Evolutionary conservation across 1,140 invertebrate genomes (phyloP).

Genomic region (Dendrolimus kikuchii): DNA sequence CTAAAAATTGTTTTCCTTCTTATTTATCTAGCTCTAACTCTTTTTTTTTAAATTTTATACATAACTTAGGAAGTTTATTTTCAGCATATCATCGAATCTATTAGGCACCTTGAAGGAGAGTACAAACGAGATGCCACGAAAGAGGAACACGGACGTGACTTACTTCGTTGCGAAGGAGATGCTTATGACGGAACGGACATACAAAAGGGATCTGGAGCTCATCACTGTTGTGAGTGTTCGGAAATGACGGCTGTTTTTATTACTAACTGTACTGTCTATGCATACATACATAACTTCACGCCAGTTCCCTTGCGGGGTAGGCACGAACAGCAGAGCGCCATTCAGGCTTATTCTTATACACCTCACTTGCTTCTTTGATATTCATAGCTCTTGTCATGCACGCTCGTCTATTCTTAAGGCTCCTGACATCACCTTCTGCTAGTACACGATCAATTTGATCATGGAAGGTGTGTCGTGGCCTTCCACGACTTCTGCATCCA

Average conservation of each 20-base stretch:
- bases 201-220: constrained; percentile 95
- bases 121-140: constrained; percentile 31
- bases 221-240: constrained; percentile 84
- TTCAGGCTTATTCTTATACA: too few species aligned
- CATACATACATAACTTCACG: too few species aligned
- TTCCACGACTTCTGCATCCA: too few species aligned
- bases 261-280: too few species aligned
- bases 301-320: neutral
- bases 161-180: constrained; percentile 96
- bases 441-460: too few species aligned
- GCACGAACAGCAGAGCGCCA: neutral
- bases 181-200: constrained; percentile 95
- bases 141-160: constrained; percentile 84
- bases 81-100: constrained; percentile 44
- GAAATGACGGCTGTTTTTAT: neutral
- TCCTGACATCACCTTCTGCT: too few species aligned
- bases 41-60: neutral
- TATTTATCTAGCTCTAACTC: too few species aligned
- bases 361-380: too few species aligned
- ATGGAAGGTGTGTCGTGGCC: too few species aligned
- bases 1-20: too few species aligned
- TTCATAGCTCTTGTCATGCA: too few species aligned
- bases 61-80: neutral
- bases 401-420: too few species aligned
- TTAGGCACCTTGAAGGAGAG: constrained; percentile 19